Evolutionary conservation across 2,888 invertebrate genomes (phyloP).

Genomic region (Scaeva pyrastri): DNA sequence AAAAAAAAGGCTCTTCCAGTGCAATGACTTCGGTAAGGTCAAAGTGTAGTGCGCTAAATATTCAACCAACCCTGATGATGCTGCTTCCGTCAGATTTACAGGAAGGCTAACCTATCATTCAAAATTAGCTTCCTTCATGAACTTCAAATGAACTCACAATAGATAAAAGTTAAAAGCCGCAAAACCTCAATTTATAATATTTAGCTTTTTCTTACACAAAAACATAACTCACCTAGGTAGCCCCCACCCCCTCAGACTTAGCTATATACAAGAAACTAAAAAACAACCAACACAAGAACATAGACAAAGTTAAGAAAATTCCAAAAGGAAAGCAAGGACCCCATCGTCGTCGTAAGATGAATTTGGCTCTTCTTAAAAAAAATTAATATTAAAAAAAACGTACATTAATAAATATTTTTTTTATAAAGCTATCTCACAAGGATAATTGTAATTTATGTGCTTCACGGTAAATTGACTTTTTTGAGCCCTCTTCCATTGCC

Average conservation of each 20-base stretch:
- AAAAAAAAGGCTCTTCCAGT: conserved; percentile 30
- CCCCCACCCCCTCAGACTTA: too few relatives aligned
- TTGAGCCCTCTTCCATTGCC: not conserved
- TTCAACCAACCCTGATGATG: not conserved
- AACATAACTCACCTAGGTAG: too few relatives aligned
- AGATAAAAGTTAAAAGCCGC: conserved; percentile 66
- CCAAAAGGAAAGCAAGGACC: conserved; percentile 19
- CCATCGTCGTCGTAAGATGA: conserved; percentile 27
- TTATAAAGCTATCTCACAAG: conserved; percentile 58
- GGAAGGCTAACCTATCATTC: conserved; percentile 12
- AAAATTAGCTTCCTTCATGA: conserved; percentile 55
- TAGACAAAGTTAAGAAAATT: conserved; percentile 26
- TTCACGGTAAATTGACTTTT: conserved; percentile 72
- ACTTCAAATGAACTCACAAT: conserved; percentile 67
- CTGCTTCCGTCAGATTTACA: too few relatives aligned
- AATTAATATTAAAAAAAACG: not conserved
- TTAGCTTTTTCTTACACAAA: not conserved
- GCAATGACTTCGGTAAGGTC: conserved; percentile 61
- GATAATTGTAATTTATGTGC: conserved; percentile 75
- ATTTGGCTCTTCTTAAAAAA: conserved; percentile 34
- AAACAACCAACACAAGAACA: conserved; percentile 28
- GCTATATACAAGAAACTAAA: conserved; percentile 2
- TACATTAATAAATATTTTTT: conserved; percentile 61
- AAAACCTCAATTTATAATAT: conserved; percentile 56
- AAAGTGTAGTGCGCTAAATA: conserved; percentile 5